Percentiles rank a stretch among this genome's conserved stretches.
These are phyloP conservation scores for Harlomillsia oculata DNA, from an alignment of 1,140 invertebrate genomes.

Conservation along the genomic window DNA sequence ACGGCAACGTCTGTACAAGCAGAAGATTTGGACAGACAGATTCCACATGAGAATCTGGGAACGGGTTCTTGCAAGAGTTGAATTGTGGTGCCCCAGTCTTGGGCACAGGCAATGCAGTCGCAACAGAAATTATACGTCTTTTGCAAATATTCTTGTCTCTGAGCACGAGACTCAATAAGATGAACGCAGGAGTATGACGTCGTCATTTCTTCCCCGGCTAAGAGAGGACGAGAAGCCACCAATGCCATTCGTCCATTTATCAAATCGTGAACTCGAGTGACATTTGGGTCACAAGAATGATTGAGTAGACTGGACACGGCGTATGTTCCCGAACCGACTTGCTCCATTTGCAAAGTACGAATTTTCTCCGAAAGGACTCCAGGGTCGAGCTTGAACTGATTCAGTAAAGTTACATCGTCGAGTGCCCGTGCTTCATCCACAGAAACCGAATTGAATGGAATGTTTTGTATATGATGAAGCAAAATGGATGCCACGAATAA, in stretches of 20 bases:
- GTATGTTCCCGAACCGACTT: conserved; percentile 56
- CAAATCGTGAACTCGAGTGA: conserved; percentile 38
- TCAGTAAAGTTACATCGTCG: not conserved
- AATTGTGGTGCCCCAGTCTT: too few relatives aligned
- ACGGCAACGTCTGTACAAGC: not conserved
- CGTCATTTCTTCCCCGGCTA: conserved; percentile 19
- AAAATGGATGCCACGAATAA: conserved; percentile 18
- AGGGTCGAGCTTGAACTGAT: not conserved
- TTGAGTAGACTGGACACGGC: conserved; percentile 71
- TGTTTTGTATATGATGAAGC: conserved; percentile 26
- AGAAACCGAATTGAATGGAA: conserved; percentile 32
- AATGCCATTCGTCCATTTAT: conserved; percentile 21
- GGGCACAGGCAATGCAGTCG: conserved; percentile 19
- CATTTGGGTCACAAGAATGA: conserved; percentile 82
- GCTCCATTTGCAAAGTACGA: conserved; percentile 1
- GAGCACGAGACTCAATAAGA: conserved; percentile 3
- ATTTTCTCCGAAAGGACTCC: conserved; percentile 35
- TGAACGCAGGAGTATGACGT: conserved; percentile 21
- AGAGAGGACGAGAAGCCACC: conserved; percentile 16
- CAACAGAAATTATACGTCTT: conserved; percentile 27
- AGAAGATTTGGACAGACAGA: not conserved
- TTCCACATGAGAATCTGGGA: conserved; percentile 15
- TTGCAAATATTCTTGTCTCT: conserved; percentile 18
- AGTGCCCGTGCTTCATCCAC: conserved; percentile 21
- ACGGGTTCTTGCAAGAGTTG: too few relatives aligned